A percentile compares a stretch with the other conserved stretches of the same genome.
Conservation (phyloP, 2,888 invertebrate genomes). For the Rhodophaea formosa region DNA sequence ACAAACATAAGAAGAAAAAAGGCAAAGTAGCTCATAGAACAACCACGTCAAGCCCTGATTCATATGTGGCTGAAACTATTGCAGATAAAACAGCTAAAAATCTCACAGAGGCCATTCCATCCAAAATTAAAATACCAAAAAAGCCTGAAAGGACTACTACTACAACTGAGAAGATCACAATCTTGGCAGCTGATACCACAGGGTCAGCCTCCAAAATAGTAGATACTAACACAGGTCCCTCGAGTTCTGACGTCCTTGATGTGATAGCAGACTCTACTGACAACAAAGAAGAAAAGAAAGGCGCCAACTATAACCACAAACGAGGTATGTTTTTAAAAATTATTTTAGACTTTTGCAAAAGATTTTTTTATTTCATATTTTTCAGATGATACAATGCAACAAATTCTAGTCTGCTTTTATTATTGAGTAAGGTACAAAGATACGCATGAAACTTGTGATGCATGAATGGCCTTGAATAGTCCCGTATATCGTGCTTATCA, state of each 20-base stretch:
- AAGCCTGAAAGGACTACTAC: too few species aligned
- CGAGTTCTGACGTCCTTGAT: conserved; percentile 42
- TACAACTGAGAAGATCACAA: conserved; percentile 19
- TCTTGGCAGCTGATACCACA: conserved; percentile 25
- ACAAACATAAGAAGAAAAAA: conserved; percentile 42
- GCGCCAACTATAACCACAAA: conserved; percentile 48
- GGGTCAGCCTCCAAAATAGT: conserved; percentile 22
- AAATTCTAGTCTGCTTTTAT: too few species aligned
- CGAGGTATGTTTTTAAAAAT: conserved; percentile 48
- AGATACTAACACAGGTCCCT: conserved; percentile 20
- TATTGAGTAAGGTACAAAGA: too few species aligned
- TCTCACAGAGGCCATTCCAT: conserved; percentile 18
- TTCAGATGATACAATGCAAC: too few species aligned
- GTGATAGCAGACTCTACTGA: conserved; percentile 56
- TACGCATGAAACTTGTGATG: too few species aligned
- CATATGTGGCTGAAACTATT: conserved; percentile 40
- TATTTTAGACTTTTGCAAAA: not conserved
- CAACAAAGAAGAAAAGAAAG: conserved; percentile 46
- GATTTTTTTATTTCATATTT: not conserved
- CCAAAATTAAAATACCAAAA: not conserved
- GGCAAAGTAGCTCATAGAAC: conserved; percentile 23
- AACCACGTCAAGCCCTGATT: conserved; percentile 35
- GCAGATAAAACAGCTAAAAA: conserved; percentile 31
- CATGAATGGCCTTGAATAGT: too few species aligned
- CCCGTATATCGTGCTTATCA: too few species aligned